Percentiles rank a stretch among this genome's conserved stretches.
phyloP scores from a whole-genome alignment of 2,888 invertebrate species.

The Lathronympha strigana region DNA sequence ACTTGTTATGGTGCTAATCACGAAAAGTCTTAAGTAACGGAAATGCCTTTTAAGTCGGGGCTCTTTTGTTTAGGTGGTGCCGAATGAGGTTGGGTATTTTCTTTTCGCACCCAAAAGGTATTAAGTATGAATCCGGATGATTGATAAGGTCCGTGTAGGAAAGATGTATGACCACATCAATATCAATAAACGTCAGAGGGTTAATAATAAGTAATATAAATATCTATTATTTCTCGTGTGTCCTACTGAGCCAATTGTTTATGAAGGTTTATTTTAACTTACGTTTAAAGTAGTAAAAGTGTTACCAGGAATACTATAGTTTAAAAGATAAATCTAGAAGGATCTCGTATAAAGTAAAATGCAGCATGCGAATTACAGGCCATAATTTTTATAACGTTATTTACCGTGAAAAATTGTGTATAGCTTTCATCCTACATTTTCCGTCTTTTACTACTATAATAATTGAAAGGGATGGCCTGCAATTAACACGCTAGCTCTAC shows the following conservation, averaged over 20 bases:
- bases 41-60: not conserved
- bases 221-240: constrained; percentile 5
- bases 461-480: no score
- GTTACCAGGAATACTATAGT: no score
- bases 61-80: not conserved
- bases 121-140: constrained; percentile 67
- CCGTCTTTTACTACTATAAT: no score
- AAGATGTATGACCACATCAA: constrained; percentile 65
- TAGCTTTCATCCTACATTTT: no score
- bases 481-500: no score
- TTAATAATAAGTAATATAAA: constrained; percentile 21
- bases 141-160: constrained; percentile 68
- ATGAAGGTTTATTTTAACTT: no score
- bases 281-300: no score
- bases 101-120: constrained; percentile 54
- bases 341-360: no score
- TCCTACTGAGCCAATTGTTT: constrained; percentile 10
- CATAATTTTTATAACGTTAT: no score
- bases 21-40: not conserved
- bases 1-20: not conserved
- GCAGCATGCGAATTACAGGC: no score
- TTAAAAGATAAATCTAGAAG: no score
- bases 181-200: constrained; percentile 38
- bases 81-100: constrained; percentile 63
- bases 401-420: no score